Percentiles rank a stretch among this genome's conserved stretches.
Evolutionary conservation across 2,888 invertebrate species (phyloP).

Genomic region (Lingula anatina): DNA sequence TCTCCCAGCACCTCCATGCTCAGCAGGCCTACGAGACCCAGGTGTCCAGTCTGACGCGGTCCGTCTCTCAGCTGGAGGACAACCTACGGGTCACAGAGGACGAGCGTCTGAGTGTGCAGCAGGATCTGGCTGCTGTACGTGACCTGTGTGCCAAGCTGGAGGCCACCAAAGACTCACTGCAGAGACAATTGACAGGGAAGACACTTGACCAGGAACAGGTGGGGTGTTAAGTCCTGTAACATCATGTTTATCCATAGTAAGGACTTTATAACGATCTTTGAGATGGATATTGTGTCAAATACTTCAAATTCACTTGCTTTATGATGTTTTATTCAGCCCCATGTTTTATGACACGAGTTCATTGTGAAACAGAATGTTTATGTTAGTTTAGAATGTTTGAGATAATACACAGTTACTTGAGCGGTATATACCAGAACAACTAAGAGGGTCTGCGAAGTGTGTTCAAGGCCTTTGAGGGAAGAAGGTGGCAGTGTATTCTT

Average conservation of each 20-base stretch:
- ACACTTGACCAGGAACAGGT: slow-evolving; percentile 50
- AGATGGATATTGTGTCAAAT: background rate
- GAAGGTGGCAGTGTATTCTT: too few relatives aligned
- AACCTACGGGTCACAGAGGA: slow-evolving; percentile 36
- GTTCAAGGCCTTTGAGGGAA: too few relatives aligned
- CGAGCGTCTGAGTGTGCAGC: slow-evolving; percentile 43
- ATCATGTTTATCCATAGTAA: background rate
- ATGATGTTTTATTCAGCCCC: background rate
- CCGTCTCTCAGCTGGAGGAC: slow-evolving; percentile 43
- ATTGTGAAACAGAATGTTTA: background rate
- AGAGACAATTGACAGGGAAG: slow-evolving; percentile 43
- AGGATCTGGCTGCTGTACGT: slow-evolving; percentile 46
- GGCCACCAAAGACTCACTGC: slow-evolving; percentile 44
- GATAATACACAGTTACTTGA: too few relatives aligned
- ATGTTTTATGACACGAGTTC: background rate
- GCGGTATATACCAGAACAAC: too few relatives aligned
- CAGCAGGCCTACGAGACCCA: slow-evolving; percentile 47
- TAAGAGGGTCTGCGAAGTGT: too few relatives aligned
- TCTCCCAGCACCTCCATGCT: slow-evolving; percentile 33
- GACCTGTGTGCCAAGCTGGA: slow-evolving; percentile 50
- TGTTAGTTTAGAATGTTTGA: too few relatives aligned
- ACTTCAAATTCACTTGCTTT: background rate
- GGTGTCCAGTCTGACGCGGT: slow-evolving; percentile 42
- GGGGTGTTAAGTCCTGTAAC: background rate
- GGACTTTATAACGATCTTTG: background rate